A percentile compares a stretch with the other conserved stretches of the same genome.
phyloP scores from a whole-genome alignment of 2,113 vertebrate species.

The Labeo catla region DNA sequence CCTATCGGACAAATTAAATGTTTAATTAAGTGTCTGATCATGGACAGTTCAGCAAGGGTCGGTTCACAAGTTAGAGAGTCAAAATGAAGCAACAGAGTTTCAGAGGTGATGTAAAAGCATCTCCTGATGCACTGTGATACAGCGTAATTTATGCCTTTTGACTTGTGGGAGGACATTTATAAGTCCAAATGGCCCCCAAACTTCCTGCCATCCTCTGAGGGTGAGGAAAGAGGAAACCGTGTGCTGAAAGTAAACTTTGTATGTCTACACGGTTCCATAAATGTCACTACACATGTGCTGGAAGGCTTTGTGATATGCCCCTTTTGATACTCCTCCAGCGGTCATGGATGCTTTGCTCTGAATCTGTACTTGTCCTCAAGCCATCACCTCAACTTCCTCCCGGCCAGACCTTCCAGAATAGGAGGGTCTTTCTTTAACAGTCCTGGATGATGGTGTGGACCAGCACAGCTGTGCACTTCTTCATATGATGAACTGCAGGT shows the following conservation, averaged over 20 bases:
- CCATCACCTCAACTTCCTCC: constrained; percentile 22
- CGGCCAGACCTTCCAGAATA: background rate
- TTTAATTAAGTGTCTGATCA: background rate
- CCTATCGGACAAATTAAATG: background rate
- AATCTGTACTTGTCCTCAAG: constrained; percentile 28
- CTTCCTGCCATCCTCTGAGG: constrained; percentile 26
- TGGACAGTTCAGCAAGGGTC: background rate
- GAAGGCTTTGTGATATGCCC: constrained; percentile 27
- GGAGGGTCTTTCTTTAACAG: constrained; percentile 41
- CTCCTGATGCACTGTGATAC: constrained; percentile 46
- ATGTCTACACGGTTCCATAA: constrained; percentile 54
- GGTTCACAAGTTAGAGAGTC: background rate
- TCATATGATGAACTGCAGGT: constrained; percentile 57
- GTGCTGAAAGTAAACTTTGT: constrained; percentile 56
- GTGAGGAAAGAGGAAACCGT: constrained; percentile 25
- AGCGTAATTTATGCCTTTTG: constrained; percentile 49
- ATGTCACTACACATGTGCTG: constrained; percentile 51
- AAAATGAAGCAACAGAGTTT: constrained; percentile 34
- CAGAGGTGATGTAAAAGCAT: constrained; percentile 18
- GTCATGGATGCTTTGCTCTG: constrained; percentile 26
- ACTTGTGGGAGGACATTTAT: constrained; percentile 54
- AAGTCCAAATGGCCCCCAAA: constrained; percentile 37
- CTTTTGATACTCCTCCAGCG: constrained; percentile 32
- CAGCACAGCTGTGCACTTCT: constrained; percentile 52
- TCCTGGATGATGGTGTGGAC: constrained; percentile 44